These are phyloP conservation scores for Cremastinae sp. DNA, from an alignment of 2,888 invertebrate species.

Conservation along the genomic window DNA sequence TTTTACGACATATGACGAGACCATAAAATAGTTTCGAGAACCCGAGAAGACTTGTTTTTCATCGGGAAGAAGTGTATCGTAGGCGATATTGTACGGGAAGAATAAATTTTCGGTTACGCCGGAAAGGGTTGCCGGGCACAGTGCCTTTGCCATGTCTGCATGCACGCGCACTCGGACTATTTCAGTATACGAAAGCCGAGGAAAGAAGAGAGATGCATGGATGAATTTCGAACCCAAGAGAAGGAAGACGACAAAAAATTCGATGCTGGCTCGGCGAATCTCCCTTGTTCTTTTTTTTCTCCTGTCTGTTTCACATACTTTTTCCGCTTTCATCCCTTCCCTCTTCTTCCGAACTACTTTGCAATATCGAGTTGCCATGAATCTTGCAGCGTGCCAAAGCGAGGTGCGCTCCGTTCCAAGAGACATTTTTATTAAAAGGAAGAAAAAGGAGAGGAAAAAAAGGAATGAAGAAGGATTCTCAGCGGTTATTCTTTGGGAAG, in stretches of 20 bases:
- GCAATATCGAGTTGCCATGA: constrained; percentile 62
- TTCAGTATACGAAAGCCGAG: constrained; percentile 27
- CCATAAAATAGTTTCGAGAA: neutral
- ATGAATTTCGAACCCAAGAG: constrained; percentile 35
- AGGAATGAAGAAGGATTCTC: constrained; percentile 15
- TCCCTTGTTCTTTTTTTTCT: constrained; percentile 13
- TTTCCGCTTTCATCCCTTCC: constrained; percentile 12
- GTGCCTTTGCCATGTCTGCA: constrained; percentile 8
- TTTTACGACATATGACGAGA: neutral
- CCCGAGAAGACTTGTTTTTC: constrained; percentile 9
- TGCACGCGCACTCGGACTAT: constrained; percentile 22
- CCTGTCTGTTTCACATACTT: constrained; percentile 19
- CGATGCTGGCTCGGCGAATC: constrained; percentile 46
- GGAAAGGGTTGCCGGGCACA: constrained; percentile 26
- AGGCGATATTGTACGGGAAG: constrained; percentile 60
- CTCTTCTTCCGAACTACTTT: constrained; percentile 57
- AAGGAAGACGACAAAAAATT: constrained; percentile 16
- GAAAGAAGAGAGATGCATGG: neutral
- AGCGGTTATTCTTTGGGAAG: constrained; percentile 37
- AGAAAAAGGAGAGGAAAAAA: constrained; percentile 13
- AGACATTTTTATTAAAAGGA: constrained; percentile 55
- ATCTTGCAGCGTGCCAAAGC: constrained; percentile 60
- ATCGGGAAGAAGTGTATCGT: constrained; percentile 42
- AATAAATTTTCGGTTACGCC: constrained; percentile 61
- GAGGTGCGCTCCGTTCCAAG: constrained; percentile 44